Evolutionary conservation across 2,113 vertebrate species (phyloP), one percentile per base, ranked within the genome.

Genomic region (Esox niger): DNA sequence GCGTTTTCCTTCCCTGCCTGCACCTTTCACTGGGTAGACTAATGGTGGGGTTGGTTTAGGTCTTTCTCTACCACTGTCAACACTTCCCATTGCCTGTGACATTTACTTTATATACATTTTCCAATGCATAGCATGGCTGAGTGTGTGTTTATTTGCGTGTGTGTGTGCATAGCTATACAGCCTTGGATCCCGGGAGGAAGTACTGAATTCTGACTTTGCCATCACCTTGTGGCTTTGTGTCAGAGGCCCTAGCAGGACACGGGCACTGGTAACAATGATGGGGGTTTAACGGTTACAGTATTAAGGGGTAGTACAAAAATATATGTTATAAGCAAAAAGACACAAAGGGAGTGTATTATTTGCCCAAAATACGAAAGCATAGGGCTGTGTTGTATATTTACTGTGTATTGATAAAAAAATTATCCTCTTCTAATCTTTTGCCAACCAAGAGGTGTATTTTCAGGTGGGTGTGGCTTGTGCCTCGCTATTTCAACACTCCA

Each of bases 81-180:
- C 88, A 60, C 83, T 78, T 89, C 82, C 85, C 77, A 82, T 84
- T 80, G 78, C 67, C 87, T 52, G 3, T 83, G 82, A 86, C 82
- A 82, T 84, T 85, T 75, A 78, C 85, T 71, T 87, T 78, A 86
- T 80, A 78, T 86, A 78, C 86, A 81, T 89, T 87, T 88, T 84
- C 82, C 81, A 77, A 74, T 49, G 80, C 73, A 47, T 64, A 21
- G 20, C 63, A 43, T 31, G 29, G 75, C 73, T 80, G 38, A 71
- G 75, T 43, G 35, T 38, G 10, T 35, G 9, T 35, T 7, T 35
- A 11, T 35, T 7, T 35, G 33, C 11, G 1, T 35, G 1, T 35
- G 10, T 43, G 13, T 43, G 13, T 43, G 35, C 15, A 15, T 43
- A 80, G 80, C 61, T 70, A 73, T 17, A 72, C 17, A 1, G 60